Evolutionary conservation across 1,140 invertebrate genomes (phyloP).

Genomic region (Archegozetes longisetosus): DNA sequence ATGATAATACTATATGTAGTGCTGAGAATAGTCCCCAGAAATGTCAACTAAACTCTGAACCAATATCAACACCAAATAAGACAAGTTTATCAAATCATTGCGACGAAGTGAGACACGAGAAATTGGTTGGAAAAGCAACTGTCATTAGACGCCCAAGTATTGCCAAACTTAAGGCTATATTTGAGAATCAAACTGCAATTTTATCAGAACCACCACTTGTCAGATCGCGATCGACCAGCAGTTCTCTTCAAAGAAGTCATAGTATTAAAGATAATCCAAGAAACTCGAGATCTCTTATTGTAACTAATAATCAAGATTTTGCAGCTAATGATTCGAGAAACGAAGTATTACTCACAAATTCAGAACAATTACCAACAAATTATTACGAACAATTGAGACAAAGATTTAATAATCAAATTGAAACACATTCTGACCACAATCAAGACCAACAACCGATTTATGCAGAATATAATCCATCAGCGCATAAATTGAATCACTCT

Average conservation of each 20-base stretch:
- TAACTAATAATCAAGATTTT: neutral
- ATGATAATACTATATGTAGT: neutral
- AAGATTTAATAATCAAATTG: neutral
- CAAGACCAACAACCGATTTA: neutral
- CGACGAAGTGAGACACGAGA: conserved; percentile 16
- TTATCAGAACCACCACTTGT: neutral
- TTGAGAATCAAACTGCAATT: conserved; percentile 27
- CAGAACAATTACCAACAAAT: no score
- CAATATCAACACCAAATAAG: neutral
- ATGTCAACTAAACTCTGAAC: no score
- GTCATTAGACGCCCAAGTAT: conserved; percentile 31
- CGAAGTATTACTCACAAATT: no score
- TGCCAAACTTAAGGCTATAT: conserved; percentile 33
- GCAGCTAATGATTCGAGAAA: no score
- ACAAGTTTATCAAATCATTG: neutral
- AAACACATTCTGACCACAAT: neutral
- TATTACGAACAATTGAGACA: neutral
- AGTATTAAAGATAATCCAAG: conserved; percentile 16
- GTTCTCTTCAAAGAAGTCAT: conserved; percentile 5
- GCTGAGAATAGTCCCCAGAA: neutral
- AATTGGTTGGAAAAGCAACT: conserved; percentile 23
- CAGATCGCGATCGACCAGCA: neutral
- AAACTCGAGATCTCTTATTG: neutral
- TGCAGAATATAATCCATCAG: neutral
- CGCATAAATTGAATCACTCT: neutral